Evolutionary conservation across 1,140 invertebrate genomes (phyloP).

Genomic region (Vanessa tameamea): DNA sequence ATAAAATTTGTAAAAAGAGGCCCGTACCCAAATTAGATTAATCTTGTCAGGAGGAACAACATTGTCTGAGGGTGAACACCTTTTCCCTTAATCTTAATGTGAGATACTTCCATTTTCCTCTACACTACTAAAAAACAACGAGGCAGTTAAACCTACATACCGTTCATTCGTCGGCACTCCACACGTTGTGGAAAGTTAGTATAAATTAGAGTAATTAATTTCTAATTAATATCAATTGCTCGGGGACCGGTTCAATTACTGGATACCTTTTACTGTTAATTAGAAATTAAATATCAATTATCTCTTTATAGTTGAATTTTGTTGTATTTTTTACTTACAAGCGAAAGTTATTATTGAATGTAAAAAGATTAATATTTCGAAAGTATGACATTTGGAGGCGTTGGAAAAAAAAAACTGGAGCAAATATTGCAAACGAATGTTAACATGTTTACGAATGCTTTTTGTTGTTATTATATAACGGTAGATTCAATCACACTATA

Average conservation of each 20-base stretch:
- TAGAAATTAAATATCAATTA: constrained; percentile 10
- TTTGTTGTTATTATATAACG: too few species aligned
- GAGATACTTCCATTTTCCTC: too few species aligned
- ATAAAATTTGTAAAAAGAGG: too few species aligned
- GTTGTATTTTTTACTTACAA: not conserved
- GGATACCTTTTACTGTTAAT: constrained; percentile 20
- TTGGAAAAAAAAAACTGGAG: too few species aligned
- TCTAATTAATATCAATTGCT: constrained; percentile 42
- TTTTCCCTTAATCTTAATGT: too few species aligned
- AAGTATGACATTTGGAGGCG: not conserved
- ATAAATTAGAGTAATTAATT: constrained; percentile 38
- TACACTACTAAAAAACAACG: not conserved
- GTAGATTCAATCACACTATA: too few species aligned
- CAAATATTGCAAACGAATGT: not conserved
- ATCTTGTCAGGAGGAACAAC: too few species aligned
- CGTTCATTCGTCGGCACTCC: not conserved
- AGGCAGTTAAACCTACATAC: not conserved
- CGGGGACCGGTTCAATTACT: constrained; percentile 29
- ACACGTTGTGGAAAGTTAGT: constrained; percentile 12
- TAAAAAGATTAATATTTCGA: not conserved
- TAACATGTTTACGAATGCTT: not conserved
- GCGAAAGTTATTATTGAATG: not conserved
- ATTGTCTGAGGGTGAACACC: too few species aligned
- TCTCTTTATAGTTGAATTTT: not conserved
- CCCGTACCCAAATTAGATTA: too few species aligned